Conservation (phyloP, 2,113 vertebrate species). For the Piaya cayana region DNA sequence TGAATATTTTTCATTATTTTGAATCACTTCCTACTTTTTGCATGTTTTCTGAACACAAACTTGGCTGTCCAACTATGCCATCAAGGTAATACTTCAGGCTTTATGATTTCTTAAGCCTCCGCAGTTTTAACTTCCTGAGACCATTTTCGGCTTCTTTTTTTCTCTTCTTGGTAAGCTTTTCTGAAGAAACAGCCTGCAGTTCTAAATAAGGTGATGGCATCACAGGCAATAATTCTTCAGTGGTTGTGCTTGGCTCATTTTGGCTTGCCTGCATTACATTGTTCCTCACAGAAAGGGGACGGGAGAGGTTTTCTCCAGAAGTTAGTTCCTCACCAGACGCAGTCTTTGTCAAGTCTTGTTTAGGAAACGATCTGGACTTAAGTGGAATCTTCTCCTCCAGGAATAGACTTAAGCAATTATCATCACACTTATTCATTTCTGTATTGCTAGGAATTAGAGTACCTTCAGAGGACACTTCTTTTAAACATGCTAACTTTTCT, state of each 20-base stretch:
- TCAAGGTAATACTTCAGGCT: not conserved
- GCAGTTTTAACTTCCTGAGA: conserved; percentile 80
- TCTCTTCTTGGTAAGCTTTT: conserved; percentile 21
- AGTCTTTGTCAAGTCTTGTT: conserved; percentile 70
- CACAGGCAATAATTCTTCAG: conserved; percentile 75
- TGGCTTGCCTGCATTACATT: conserved; percentile 75
- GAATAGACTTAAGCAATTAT: conserved; percentile 43
- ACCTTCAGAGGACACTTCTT: conserved; percentile 65
- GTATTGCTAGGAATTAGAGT: conserved; percentile 23
- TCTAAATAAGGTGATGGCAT: conserved; percentile 63
- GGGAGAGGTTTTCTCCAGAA: conserved; percentile 75
- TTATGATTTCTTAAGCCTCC: conserved; percentile 75
- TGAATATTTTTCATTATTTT: not conserved
- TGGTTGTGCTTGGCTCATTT: conserved; percentile 72
- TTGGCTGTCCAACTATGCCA: not conserved
- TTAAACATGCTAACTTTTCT: conserved; percentile 53
- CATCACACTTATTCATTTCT: conserved; percentile 18
- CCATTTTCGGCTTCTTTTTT: conserved; percentile 72
- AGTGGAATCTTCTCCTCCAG: conserved; percentile 57
- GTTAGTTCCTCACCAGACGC: conserved; percentile 76
- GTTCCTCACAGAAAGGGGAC: conserved; percentile 72
- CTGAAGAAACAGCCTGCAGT: conserved; percentile 68
- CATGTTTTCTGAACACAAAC: not conserved
- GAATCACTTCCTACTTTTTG: not conserved
- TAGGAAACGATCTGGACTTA: conserved; percentile 74